Conservation (phyloP, 2,797 vertebrate species). For the Micropoecilia bifurca region DNA sequence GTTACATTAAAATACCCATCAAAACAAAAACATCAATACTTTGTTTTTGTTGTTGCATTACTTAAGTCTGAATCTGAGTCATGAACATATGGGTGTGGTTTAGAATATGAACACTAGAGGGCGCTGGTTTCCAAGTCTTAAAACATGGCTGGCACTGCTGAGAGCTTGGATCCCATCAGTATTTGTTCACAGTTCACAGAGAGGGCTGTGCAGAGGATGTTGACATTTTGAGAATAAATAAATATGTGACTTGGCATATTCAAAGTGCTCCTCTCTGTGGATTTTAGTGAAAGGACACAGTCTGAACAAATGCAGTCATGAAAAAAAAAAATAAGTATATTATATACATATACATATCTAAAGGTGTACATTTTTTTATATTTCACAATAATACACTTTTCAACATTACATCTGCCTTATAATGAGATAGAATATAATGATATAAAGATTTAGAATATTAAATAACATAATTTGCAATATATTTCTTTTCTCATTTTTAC, state of each 20-base stretch:
- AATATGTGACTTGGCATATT: slow-evolving; percentile 47
- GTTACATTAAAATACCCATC: background rate
- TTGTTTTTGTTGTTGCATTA: background rate
- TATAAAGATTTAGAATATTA: background rate
- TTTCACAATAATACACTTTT: background rate
- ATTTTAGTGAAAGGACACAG: slow-evolving; percentile 22
- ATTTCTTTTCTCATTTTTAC: background rate
- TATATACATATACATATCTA: no score
- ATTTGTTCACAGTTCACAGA: slow-evolving; percentile 52
- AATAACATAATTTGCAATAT: background rate
- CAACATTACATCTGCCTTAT: background rate
- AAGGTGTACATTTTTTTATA: background rate
- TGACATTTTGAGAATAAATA: slow-evolving; percentile 62
- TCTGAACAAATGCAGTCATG: slow-evolving; percentile 14
- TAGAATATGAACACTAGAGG: slow-evolving; percentile 67
- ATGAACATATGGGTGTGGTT: slow-evolving; percentile 4
- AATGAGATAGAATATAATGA: no score
- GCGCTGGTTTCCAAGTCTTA: slow-evolving; percentile 68
- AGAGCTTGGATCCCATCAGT: slow-evolving; percentile 38
- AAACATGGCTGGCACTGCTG: slow-evolving; percentile 48
- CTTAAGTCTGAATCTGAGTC: background rate
- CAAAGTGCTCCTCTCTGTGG: slow-evolving; percentile 4
- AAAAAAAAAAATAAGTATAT: background rate
- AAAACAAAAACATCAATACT: no score
- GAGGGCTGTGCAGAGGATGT: slow-evolving; percentile 44